Evolutionary conservation across 2,888 invertebrate species (phyloP).

Genomic region (Aricia artaxerxes): DNA sequence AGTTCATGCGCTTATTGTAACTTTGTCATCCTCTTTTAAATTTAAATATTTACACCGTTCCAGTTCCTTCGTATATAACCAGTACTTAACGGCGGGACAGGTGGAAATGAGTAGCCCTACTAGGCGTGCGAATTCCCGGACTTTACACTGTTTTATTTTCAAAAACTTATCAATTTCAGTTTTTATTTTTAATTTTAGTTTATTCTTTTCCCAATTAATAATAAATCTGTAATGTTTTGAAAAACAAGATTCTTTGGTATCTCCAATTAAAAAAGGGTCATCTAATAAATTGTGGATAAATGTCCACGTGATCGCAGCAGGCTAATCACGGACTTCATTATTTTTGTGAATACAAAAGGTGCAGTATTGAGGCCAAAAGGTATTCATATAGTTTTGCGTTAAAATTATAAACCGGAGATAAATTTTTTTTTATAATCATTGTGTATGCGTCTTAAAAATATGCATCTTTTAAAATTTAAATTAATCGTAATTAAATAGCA

Average conservation of each 20-base stretch:
- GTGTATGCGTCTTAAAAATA: not conserved
- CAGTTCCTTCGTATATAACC: conserved; percentile 1
- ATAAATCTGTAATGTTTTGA: not conserved
- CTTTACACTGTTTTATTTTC: not conserved
- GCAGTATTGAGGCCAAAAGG: no score
- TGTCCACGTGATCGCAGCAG: no score
- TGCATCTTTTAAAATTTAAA: not conserved
- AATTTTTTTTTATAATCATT: not conserved
- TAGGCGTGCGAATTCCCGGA: not conserved
- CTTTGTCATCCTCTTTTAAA: not conserved
- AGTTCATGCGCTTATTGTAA: not conserved
- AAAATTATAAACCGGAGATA: not conserved
- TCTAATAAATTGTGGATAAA: not conserved
- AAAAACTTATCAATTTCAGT: not conserved
- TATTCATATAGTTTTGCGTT: not conserved
- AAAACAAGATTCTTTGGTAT: not conserved
- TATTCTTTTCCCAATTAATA: not conserved
- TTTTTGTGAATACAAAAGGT: no score
- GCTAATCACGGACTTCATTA: no score
- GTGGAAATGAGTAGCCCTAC: not conserved
- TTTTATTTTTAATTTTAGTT: not conserved
- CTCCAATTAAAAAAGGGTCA: not conserved
- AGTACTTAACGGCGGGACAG: conserved; percentile 1
- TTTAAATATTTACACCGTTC: conserved; percentile 19
- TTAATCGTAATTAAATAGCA: not conserved